Percentiles rank a stretch among this genome's conserved stretches.
Conservation (phyloP, 2,797 vertebrate species). For the Leuciscus waleckii region DNA sequence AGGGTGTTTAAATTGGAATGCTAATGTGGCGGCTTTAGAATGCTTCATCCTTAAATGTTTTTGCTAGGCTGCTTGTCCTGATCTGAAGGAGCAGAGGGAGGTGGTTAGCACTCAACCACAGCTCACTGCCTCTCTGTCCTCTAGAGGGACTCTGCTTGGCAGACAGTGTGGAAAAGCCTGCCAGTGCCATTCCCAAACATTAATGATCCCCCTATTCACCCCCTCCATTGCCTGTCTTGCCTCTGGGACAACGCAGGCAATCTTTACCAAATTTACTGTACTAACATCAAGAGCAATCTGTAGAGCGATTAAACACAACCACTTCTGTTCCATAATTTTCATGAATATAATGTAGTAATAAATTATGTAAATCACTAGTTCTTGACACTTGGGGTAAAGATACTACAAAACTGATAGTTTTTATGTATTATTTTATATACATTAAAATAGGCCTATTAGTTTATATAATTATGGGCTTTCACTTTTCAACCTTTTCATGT, state of each 20-base stretch:
- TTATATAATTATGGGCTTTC: background rate
- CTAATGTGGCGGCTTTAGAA: conserved; percentile 62
- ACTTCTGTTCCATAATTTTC: background rate
- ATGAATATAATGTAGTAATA: background rate
- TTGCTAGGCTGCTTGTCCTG: conserved; percentile 65
- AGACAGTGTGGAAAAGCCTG: conserved; percentile 53
- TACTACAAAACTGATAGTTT: background rate
- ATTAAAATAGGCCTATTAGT: background rate
- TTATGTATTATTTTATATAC: background rate
- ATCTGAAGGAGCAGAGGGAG: conserved; percentile 55
- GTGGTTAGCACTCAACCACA: conserved; percentile 47
- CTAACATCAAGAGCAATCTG: background rate
- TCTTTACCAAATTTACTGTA: conserved; percentile 15
- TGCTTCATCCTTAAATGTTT: conserved; percentile 37
- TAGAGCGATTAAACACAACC: background rate
- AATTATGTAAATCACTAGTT: background rate
- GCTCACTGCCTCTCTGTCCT: conserved; percentile 50
- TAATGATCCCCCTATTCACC: conserved; percentile 43
- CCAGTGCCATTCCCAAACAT: conserved; percentile 57
- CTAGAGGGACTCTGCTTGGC: conserved; percentile 58
- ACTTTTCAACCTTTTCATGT: background rate
- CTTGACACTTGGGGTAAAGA: background rate
- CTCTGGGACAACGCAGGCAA: background rate
- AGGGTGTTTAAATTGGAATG: conserved; percentile 71
- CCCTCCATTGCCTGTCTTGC: conserved; percentile 6